Percentiles rank a stretch among this genome's conserved stretches.
These are phyloP conservation scores for Varanus salvator DNA, from an alignment of 2,113 vertebrate genomes.

Conservation along the genomic window DNA sequence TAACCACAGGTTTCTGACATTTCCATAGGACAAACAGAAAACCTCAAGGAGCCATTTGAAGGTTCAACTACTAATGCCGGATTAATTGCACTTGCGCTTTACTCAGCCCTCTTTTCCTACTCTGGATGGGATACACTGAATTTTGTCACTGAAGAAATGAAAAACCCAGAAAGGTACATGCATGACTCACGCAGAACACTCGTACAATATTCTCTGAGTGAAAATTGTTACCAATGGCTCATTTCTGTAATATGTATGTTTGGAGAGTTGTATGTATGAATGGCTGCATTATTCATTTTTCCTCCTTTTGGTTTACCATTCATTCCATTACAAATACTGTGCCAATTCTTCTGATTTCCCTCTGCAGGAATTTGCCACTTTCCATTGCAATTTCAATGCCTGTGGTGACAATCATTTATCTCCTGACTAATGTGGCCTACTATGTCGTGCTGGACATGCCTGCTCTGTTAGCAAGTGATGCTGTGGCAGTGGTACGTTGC, in stretches of 20 bases:
- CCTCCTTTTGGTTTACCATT: not conserved
- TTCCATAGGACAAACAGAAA: constrained; percentile 77
- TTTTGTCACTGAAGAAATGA: constrained; percentile 89
- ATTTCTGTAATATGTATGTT: too few relatives aligned
- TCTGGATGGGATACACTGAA: constrained; percentile 90
- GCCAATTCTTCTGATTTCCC: constrained; percentile 44
- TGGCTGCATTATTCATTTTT: not conserved
- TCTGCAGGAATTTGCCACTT: constrained; percentile 83
- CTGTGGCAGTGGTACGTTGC: constrained; percentile 83
- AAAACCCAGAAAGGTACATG: constrained; percentile 84
- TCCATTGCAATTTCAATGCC: constrained; percentile 87
- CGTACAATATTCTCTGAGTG: not conserved
- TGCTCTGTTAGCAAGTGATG: constrained; percentile 84
- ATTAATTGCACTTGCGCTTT: constrained; percentile 84
- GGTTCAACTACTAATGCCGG: constrained; percentile 81
- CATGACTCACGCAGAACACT: not conserved
- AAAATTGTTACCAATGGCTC: not conserved
- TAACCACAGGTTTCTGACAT: constrained; percentile 7
- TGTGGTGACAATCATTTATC: constrained; percentile 84
- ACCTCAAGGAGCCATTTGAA: constrained; percentile 80
- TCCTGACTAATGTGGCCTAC: constrained; percentile 88
- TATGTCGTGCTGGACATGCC: constrained; percentile 85
- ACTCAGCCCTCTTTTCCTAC: constrained; percentile 91
- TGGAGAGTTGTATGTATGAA: not conserved
- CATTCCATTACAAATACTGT: not conserved